A percentile compares a stretch with the other conserved stretches of the same genome.
These are phyloP conservation scores for Molorchus minor DNA, from an alignment of 2,888 invertebrate genomes.

Conservation along the genomic window DNA sequence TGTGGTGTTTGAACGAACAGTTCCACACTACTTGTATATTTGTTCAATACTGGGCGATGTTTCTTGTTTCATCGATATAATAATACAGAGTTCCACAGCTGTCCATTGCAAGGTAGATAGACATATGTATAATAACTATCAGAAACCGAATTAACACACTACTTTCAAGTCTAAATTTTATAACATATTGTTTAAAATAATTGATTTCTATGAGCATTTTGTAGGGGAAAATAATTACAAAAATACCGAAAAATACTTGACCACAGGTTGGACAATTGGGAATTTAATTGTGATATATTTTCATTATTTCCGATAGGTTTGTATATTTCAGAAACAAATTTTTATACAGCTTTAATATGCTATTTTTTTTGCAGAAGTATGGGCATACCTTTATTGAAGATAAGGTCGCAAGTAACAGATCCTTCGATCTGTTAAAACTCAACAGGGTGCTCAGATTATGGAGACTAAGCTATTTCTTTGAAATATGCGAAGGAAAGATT, in stretches of 20 bases:
- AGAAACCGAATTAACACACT: no score
- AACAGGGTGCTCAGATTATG: constrained; percentile 66
- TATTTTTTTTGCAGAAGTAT: constrained; percentile 29
- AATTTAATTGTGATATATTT: constrained; percentile 65
- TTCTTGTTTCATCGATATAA: constrained; percentile 62
- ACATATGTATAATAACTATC: no score
- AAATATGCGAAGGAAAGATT: constrained; percentile 62
- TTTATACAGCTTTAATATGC: not conserved
- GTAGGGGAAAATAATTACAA: constrained; percentile 61
- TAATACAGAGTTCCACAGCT: constrained; percentile 64
- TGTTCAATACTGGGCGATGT: constrained; percentile 62
- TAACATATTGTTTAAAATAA: no score
- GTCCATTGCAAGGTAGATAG: constrained; percentile 19
- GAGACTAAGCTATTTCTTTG: constrained; percentile 64
- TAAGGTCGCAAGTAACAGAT: constrained; percentile 48
- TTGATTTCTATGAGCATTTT: no score
- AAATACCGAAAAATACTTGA: constrained; percentile 60
- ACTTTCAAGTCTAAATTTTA: no score
- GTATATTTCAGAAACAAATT: not conserved
- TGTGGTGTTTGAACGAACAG: constrained; percentile 62
- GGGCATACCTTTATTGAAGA: constrained; percentile 26
- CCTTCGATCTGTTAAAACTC: constrained; percentile 66
- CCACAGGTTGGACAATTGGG: constrained; percentile 63
- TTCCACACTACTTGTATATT: constrained; percentile 62
- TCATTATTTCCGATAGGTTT: constrained; percentile 34